Evolutionary conservation across 2,113 vertebrate species (phyloP), one percentile per base, ranked within the genome.

Genomic region (Connochaetes taurinus): DNA sequence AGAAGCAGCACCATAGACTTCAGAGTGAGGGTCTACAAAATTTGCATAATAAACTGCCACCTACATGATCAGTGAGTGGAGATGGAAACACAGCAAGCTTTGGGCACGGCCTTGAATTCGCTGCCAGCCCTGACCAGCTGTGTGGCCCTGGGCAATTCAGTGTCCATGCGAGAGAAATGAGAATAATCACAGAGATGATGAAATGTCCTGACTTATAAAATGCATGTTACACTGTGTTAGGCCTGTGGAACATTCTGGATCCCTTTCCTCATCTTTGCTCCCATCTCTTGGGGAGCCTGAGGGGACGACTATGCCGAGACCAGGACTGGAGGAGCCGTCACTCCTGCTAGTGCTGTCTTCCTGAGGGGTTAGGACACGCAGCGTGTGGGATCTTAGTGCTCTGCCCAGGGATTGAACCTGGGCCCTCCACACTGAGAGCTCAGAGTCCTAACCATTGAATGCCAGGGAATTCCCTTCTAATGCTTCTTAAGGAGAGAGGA

Each of bases 81-180:
- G 23, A 53, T 23, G 10, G 60, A 81, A 64, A 62, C 55, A 9
- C 23, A 2, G 0, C 1, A 55, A 85, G 60, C 17, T 91, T 67
- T 67, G 80, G 36, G 47, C 15, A 40, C 19, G 16, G 40, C 10
- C 45, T 62, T 92, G 71, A 43, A 83, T 90, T 62, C 11, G 21
- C 14, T 21, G 60, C 91, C 57, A 71, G 7, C 17, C 13, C 33
- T 80, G 57, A 52, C 16, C 27, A 89, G 82, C 76, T 81, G 17
- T 47, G 62, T 45, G 47, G 80, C 64, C 74, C 78, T 62, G 21
- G 81, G 64, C 50, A 80, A 67, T 52, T 67, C 55, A 27, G n/a
- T 90, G 78, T 95, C 67, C 71, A 95, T 52, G 13, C 1, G 11
- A 31, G 36, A 58, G 92, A 74, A 91, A 74, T 47, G 71, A 87